Percentiles rank a stretch among this genome's conserved stretches.
Evolutionary conservation across 2,797 vertebrate species (phyloP).

Genomic region (Salmo trutta): DNA sequence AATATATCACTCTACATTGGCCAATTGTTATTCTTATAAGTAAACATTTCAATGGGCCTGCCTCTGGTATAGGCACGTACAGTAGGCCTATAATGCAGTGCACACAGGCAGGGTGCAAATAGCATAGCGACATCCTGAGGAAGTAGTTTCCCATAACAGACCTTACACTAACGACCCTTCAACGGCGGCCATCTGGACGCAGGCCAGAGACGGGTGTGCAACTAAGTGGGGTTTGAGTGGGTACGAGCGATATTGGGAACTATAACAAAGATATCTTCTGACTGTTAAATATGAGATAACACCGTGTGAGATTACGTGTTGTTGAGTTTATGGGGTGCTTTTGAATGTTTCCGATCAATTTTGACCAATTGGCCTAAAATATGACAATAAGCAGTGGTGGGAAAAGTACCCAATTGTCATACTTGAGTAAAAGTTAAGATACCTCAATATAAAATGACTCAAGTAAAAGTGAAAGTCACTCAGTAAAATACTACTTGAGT

Average conservation of each 20-base stretch:
- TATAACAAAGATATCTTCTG: background rate
- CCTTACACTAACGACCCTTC: slow-evolving; percentile 44
- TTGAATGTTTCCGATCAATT: background rate
- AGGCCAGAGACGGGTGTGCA: slow-evolving; percentile 27
- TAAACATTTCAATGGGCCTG: slow-evolving; percentile 11
- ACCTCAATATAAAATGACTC: no score
- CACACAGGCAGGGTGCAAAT: slow-evolving; percentile 14
- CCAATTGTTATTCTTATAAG: slow-evolving; percentile 4
- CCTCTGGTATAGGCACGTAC: slow-evolving; percentile 19
- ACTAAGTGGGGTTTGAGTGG: background rate
- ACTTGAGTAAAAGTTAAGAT: no score
- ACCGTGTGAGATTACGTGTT: background rate
- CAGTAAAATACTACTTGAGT: no score
- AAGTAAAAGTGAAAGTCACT: no score
- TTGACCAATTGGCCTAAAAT: background rate
- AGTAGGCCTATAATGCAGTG: background rate
- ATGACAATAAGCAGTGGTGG: background rate
- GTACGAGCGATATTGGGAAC: background rate
- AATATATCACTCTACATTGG: no score
- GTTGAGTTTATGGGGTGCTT: background rate
- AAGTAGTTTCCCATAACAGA: slow-evolving; percentile 51
- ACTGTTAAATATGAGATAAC: slow-evolving; percentile 1
- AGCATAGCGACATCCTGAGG: slow-evolving; percentile 60
- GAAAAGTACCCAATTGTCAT: no score
- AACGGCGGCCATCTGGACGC: slow-evolving; percentile 39